Conservation (phyloP, 2,797 vertebrate species). For the Enteromius unitaeniatus region DNA sequence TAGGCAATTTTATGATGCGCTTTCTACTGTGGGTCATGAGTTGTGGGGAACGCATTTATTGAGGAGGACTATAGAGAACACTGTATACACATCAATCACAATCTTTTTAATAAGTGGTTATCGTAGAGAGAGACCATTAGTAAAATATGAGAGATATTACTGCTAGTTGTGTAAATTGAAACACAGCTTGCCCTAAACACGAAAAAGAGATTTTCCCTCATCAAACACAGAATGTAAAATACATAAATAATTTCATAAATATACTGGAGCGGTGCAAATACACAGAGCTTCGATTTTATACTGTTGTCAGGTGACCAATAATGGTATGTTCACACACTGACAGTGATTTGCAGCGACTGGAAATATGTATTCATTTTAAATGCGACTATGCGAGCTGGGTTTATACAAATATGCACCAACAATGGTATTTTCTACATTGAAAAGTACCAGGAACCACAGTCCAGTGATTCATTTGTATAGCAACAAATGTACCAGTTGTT, state of each 20-base stretch:
- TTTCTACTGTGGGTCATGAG: background rate
- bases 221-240: conserved; percentile 6
- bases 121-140: background rate
- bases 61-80: background rate
- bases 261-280: conserved; percentile 1
- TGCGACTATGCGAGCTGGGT: background rate
- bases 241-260: conserved; percentile 38
- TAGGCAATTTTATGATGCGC: background rate
- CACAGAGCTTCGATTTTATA: background rate
- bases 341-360: background rate
- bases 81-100: background rate
- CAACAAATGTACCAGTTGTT: background rate
- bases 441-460: background rate
- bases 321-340: background rate
- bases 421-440: background rate
- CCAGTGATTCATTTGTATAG: background rate
- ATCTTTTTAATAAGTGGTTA: background rate
- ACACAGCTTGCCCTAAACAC: background rate
- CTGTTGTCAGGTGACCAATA: background rate
- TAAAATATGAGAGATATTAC: background rate
- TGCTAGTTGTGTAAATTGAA: background rate
- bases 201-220: background rate
- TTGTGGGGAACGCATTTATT: too few relatives aligned
- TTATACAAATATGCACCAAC: background rate
- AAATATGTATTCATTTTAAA: background rate